Evolutionary conservation across 2,797 vertebrate genomes (phyloP).

Genomic region (Arctocebus calabarensis): DNA sequence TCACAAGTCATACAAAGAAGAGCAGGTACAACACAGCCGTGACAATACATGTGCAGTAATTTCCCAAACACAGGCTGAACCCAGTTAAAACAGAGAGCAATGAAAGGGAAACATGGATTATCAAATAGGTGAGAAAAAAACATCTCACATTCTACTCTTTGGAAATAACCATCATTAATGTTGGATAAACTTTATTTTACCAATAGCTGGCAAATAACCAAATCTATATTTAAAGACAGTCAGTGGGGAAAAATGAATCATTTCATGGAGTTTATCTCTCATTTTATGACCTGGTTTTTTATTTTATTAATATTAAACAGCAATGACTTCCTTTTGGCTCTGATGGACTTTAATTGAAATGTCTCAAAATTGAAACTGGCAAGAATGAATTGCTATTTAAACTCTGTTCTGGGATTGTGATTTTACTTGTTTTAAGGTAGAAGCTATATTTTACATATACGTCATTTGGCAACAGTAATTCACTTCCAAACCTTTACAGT

Average conservation of each 20-base stretch:
- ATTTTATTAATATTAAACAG: constrained; percentile 24
- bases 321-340: constrained; percentile 1
- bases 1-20: not conserved
- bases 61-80: not conserved
- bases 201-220: not conserved
- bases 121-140: not conserved
- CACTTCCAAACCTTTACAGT: not conserved
- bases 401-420: not conserved
- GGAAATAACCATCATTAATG: not conserved
- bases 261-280: not conserved
- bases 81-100: not conserved
- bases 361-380: not conserved
- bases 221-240: not conserved
- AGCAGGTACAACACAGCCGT: not conserved
- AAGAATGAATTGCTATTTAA: constrained; percentile 8
- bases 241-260: not conserved
- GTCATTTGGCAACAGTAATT: constrained; percentile 19
- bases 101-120: not conserved
- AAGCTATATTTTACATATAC: not conserved
- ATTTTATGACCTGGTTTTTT: constrained; percentile 53
- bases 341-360: constrained; percentile 18
- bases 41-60: not conserved
- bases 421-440: constrained; percentile 37
- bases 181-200: constrained; percentile 6
- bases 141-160: not conserved